Evolutionary conservation across 1,140 invertebrate species (phyloP).

Genomic region (Pollicipes pollicipes): DNA sequence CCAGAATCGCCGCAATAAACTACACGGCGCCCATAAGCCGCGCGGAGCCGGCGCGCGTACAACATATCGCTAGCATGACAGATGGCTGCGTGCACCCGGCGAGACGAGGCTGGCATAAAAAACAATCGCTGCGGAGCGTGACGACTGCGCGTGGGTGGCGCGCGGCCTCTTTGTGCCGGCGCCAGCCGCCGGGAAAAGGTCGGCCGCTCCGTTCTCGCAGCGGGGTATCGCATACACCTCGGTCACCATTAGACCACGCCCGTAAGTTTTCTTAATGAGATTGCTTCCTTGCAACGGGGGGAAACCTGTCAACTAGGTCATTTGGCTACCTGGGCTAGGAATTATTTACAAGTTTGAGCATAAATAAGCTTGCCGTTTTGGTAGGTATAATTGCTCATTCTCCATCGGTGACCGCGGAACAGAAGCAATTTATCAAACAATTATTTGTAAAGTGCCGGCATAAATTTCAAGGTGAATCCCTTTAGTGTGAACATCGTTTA

Average conservation of each 20-base stretch:
- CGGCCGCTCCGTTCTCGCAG: too few relatives aligned
- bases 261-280: background rate
- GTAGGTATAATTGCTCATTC: background rate
- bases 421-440: background rate
- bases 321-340: background rate
- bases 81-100: background rate
- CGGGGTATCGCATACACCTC: background rate
- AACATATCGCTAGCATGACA: background rate
- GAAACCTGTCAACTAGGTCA: background rate
- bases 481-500: constrained; percentile 2
- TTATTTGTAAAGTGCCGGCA: background rate
- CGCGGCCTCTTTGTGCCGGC: too few relatives aligned
- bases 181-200: background rate
- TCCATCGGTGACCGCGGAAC: background rate
- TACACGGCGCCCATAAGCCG: too few relatives aligned
- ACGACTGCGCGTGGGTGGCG: background rate
- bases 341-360: background rate
- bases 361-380: background rate
- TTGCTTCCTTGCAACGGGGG: background rate
- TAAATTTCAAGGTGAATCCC: constrained; percentile 1
- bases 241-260: background rate
- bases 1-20: too few relatives aligned
- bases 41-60: background rate
- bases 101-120: background rate
- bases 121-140: background rate